Conservation (phyloP, 92 coral and sea anemone genomes). For the Parazoanthus swiftii region DNA sequence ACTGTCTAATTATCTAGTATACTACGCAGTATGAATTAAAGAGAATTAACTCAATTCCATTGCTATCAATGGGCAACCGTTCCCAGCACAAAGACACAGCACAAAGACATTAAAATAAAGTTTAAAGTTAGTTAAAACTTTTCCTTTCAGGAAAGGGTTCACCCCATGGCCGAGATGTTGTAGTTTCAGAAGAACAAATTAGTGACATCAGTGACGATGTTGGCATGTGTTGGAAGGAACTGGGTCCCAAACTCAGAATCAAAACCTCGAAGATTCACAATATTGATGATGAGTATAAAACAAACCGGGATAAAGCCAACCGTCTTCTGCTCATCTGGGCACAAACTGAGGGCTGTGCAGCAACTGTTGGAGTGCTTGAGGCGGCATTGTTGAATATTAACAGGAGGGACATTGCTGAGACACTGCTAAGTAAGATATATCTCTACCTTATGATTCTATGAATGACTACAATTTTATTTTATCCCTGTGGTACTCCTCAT, state of each 20-base stretch:
- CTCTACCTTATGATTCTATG: neutral
- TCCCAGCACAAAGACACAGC: no score
- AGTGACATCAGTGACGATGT: conserved; percentile 71
- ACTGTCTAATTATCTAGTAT: no score
- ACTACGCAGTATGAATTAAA: no score
- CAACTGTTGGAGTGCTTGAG: conserved; percentile 64
- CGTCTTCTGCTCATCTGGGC: conserved; percentile 69
- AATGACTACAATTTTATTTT: neutral
- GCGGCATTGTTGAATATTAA: conserved; percentile 55
- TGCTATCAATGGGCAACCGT: no score
- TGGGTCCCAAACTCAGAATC: conserved; percentile 71
- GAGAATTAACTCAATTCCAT: no score
- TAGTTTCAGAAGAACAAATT: conserved; percentile 62
- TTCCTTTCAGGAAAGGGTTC: neutral
- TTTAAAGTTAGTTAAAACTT: neutral
- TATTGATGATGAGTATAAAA: conserved; percentile 62
- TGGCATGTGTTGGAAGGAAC: conserved; percentile 72
- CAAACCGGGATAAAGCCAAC: conserved; percentile 71
- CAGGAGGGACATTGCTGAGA: conserved; percentile 74
- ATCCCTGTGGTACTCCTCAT: neutral
- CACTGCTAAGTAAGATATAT: conserved; percentile 52
- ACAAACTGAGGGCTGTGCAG: conserved; percentile 55
- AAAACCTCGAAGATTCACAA: conserved; percentile 62
- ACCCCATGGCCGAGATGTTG: conserved; percentile 13
- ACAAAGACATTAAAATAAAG: no score